These are phyloP conservation scores for Pteropus rufus DNA, from an alignment of 2,797 vertebrate species.

Conservation along the genomic window DNA sequence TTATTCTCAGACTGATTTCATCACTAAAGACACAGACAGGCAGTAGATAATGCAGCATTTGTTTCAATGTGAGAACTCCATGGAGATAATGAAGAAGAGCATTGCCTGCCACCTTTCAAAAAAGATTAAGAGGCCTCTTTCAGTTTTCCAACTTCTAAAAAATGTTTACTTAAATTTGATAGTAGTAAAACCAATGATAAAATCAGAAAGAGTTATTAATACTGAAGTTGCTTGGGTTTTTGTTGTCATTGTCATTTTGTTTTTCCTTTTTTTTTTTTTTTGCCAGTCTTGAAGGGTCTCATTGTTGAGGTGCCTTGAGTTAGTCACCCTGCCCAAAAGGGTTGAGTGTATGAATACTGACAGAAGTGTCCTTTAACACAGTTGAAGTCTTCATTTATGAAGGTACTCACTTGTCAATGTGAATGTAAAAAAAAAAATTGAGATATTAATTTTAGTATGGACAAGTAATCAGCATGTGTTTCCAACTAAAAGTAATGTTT, in stretches of 20 bases:
- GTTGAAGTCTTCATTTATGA: background rate
- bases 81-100: background rate
- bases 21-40: background rate
- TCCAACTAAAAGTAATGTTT: conserved; percentile 16
- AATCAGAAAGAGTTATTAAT: background rate
- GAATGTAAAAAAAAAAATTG: background rate
- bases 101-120: background rate
- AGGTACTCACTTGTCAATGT: background rate
- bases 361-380: background rate
- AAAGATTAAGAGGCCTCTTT: background rate
- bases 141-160: background rate
- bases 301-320: background rate
- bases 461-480: conserved; percentile 25
- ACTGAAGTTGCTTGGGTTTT: background rate
- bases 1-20: background rate
- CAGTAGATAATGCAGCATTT: background rate
- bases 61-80: background rate
- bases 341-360: background rate
- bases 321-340: background rate
- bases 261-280: background rate
- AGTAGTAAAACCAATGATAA: background rate
- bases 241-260: background rate
- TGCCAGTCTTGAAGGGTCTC: background rate
- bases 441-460: background rate
- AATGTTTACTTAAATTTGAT: background rate